Conservation (phyloP, 2,113 vertebrate species). For the Equus przewalskii region DNA sequence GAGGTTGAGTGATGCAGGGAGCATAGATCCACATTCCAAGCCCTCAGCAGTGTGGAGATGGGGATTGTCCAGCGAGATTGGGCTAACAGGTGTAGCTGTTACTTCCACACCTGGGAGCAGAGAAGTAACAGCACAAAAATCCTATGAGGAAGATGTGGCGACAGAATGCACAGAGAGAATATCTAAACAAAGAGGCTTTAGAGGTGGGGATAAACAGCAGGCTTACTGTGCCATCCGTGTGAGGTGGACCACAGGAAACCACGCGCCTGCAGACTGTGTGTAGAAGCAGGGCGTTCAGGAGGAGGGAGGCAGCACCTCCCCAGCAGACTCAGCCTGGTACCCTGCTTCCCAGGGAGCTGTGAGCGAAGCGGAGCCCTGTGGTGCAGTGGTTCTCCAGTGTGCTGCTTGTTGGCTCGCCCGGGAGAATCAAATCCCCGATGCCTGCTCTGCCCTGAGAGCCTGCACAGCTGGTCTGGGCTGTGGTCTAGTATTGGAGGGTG, state of each 20-base stretch:
- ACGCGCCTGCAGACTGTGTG: too few relatives aligned
- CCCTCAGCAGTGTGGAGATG: background rate
- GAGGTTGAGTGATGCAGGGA: background rate
- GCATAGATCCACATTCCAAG: background rate
- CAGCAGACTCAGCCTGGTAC: background rate
- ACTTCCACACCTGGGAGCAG: background rate
- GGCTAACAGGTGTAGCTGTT: background rate
- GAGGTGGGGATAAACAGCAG: rapidly evolving
- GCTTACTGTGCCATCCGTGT: background rate
- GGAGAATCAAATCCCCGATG: background rate
- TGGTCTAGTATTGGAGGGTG: background rate
- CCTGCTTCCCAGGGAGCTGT: background rate
- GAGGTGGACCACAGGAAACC: background rate
- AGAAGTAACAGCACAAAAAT: rapidly evolving
- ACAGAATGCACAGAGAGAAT: background rate
- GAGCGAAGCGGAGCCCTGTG: too few relatives aligned
- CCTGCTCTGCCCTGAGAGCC: background rate
- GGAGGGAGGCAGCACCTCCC: background rate
- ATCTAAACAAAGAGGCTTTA: too few relatives aligned
- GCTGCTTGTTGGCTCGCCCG: background rate
- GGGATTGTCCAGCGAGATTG: rapidly evolving
- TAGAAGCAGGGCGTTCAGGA: rapidly evolving
- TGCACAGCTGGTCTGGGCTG: background rate
- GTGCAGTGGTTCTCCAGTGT: too few relatives aligned
- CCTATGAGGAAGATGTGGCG: background rate